Conservation (phyloP, 2,113 vertebrate genomes). For the Holacanthus passer region DNA sequence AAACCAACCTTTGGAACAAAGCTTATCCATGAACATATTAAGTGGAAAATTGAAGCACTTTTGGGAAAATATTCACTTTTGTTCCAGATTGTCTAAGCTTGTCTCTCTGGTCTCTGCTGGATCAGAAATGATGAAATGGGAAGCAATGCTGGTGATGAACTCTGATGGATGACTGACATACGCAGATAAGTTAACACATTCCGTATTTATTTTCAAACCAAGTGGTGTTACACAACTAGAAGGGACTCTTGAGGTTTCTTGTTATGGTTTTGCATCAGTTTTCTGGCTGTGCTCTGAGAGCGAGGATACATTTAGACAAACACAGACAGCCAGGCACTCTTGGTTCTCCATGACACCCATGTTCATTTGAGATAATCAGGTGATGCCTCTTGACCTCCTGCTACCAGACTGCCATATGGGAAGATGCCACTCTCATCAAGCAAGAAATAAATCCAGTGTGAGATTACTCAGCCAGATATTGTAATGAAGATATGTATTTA, state of each 20-base stretch:
- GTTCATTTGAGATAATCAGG: slow-evolving; percentile 19
- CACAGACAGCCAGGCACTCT: neutral
- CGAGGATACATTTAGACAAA: neutral
- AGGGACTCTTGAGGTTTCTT: neutral
- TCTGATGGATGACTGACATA: slow-evolving; percentile 45
- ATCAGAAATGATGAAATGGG: slow-evolving; percentile 60
- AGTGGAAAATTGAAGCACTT: neutral
- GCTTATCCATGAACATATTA: neutral
- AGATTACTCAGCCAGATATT: neutral
- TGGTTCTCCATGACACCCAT: neutral
- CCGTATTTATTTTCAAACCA: slow-evolving; percentile 26
- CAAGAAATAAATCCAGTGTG: neutral
- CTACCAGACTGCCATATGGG: neutral
- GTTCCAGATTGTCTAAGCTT: slow-evolving; percentile 5
- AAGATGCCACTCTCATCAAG: neutral
- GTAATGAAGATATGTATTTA: neutral
- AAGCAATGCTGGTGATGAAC: slow-evolving; percentile 40
- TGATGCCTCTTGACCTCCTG: slow-evolving; percentile 10
- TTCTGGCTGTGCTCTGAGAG: neutral
- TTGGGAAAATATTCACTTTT: neutral
- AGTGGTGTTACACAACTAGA: slow-evolving; percentile 12
- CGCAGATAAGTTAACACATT: slow-evolving; percentile 11
- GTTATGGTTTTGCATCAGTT: slow-evolving; percentile 22
- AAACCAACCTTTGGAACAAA: slow-evolving; percentile 17
- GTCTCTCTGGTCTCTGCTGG: slow-evolving; percentile 25